Base-by-base conservation (phyloP, 2,113 vertebrate genomes). In the Heliornis fulica region DNA sequence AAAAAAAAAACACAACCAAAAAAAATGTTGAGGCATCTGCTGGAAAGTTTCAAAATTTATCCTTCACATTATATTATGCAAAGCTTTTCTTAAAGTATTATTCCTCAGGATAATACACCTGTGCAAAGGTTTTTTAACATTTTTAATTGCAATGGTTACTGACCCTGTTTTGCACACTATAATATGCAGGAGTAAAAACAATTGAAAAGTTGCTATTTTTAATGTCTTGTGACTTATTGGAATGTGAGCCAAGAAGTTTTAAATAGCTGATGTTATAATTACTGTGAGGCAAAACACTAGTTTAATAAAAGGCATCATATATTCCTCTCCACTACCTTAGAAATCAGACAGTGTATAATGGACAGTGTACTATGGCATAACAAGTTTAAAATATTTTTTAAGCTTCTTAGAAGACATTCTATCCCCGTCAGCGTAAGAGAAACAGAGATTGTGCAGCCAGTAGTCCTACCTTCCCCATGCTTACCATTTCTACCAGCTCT, bases 181-280 rank as follows among this genome's bases (percentile, higher is more conserved):
- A 19, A 50, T 18, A 43, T 16, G 65, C 5, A 36, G 15, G 46
- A 43, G 15, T 32, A 61, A 59, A 81, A 85, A 83, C 29, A 83
- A 54, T 45, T 64, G n/a, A 90, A 78, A 87, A n/a, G 28, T 48
- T 51, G 56, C n/a, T 71, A 40, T 40, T 89, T 93, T 77, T 83
- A 75, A 70, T 50, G 15, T 60, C 79, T 87, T 70, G 32, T 78
- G 79, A 83, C 46, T 82, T 64, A 56, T 25, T 90, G 43, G 38
- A 91, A 94, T 25, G 15, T 22, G 15, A 83, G 43, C 26, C 72
- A 87, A 69, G 57, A 92, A 61, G 80, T 88, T 83, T 51, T 60
- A 81, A 92, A 84, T 4, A 84, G 76, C 31, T 92, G 51, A 70
- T 64, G 46, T 46, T 75, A 72, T 92, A 94, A 93, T 51, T 74